These are phyloP conservation scores for Vimba vimba DNA, from an alignment of 2,113 vertebrate species.

Conservation along the genomic window DNA sequence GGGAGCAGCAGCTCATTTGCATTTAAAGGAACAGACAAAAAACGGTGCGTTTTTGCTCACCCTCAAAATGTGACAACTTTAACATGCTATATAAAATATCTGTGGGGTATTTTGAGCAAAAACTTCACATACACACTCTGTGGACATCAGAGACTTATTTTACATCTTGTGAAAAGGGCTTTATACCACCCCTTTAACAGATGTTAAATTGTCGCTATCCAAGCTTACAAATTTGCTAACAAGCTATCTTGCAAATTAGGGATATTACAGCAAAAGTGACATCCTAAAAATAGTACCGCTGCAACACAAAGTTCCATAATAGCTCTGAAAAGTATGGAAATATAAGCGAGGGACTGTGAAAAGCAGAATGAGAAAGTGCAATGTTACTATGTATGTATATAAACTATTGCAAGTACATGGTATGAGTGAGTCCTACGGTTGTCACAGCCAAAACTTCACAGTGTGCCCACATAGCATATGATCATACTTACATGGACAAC, in stretches of 20 bases:
- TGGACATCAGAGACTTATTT: too few species aligned
- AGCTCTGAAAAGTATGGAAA: background rate
- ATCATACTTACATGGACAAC: conserved; percentile 93
- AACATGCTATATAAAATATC: too few species aligned
- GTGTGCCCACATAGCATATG: background rate
- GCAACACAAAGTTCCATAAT: background rate
- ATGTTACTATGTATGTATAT: background rate
- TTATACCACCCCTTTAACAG: background rate
- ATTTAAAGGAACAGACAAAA: too few species aligned
- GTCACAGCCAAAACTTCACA: background rate
- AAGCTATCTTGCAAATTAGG: background rate
- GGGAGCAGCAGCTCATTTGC: too few species aligned
- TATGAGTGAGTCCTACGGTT: background rate
- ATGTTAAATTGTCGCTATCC: background rate
- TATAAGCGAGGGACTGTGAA: background rate
- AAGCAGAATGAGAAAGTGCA: background rate
- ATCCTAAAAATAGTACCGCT: background rate
- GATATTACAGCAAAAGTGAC: background rate
- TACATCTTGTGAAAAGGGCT: too few species aligned
- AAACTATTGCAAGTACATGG: background rate
- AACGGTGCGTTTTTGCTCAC: too few species aligned
- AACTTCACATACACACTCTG: too few species aligned
- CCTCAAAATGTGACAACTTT: too few species aligned
- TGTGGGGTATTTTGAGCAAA: too few species aligned
- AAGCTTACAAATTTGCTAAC: background rate